Evolutionary conservation across 2,797 vertebrate genomes (phyloP), one percentile per base, ranked within the genome.

Genomic region (Lacerta viridis): DNA sequence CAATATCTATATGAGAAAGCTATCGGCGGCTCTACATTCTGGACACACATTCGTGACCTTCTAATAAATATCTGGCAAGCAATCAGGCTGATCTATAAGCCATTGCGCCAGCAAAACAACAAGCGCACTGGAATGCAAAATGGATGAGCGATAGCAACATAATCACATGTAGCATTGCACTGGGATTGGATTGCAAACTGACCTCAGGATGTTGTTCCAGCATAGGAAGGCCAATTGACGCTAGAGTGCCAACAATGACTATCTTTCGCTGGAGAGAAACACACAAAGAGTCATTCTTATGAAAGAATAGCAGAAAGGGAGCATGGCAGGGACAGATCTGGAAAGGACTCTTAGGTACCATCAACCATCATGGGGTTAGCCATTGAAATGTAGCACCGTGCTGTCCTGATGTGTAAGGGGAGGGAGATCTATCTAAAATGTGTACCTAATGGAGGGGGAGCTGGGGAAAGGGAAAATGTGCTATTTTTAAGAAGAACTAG

Each of bases 1-100:
- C 27, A 80, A 74, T 68, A 75, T 74, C 88, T 50, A 55, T 85
- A 55, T 75, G 69, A 81, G 71, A 89, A 85, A 85, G 59, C 78
- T 25, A 66, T 85, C 61, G 75, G 59, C 55, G 81, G 33, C 39
- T 76, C 61, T n/a, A n/a, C 78, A 82, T 81, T 85, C 83, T 10
- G n/a, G 77, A 39, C 79, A 85, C 25, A 13, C 33, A n/a, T 50
- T 80, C 7, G 55, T 82, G 61, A 89, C 66, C 55, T 84, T 88
- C 36, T 80, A 64, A 88, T 84, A 80, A 64, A 85, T 64, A 78
- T 85, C 61, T 84, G 82, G 46, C 33, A 74, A 80, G 66, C 76
- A 79, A 64, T 71, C 68, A 74, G 76, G 36, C 39, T 74, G 50
- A 84, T 84, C 69, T 46, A 72, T 3, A 33, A 79, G 39, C 50